Conservation (phyloP, 2,113 vertebrate species). For the Eudyptes chrysolophus region DNA sequence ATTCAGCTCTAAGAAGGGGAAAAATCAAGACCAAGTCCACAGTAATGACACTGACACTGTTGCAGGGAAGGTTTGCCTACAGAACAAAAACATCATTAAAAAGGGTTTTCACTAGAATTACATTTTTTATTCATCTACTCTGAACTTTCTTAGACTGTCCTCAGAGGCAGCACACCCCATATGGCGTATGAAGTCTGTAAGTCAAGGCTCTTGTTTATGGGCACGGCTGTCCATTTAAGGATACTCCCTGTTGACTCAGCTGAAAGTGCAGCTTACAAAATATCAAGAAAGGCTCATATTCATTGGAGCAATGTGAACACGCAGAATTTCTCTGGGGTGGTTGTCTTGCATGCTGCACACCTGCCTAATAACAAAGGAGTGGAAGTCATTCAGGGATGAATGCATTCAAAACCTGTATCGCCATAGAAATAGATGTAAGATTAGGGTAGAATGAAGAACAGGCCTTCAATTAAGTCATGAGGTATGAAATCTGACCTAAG, state of each 20-base stretch:
- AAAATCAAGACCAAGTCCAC: neutral
- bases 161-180: neutral
- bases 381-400: constrained; percentile 1
- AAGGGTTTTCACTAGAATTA: neutral
- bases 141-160: neutral
- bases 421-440: neutral
- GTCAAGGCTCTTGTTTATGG: neutral
- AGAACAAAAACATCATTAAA: neutral
- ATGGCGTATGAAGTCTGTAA: neutral
- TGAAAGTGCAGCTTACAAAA: constrained; percentile 14
- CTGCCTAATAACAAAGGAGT: constrained; percentile 25
- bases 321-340: neutral
- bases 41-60: neutral
- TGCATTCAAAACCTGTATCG: neutral
- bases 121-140: neutral
- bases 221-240: neutral
- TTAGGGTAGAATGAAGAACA: neutral
- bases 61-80: neutral
- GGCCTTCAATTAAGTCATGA: constrained; percentile 6
- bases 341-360: neutral
- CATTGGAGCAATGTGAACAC: neutral
- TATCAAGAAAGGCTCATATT: neutral
- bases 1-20: neutral
- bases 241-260: constrained; percentile 59
- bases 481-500: neutral